Conservation (phyloP, 2,113 vertebrate species). For the Oreochromis spilurus region DNA sequence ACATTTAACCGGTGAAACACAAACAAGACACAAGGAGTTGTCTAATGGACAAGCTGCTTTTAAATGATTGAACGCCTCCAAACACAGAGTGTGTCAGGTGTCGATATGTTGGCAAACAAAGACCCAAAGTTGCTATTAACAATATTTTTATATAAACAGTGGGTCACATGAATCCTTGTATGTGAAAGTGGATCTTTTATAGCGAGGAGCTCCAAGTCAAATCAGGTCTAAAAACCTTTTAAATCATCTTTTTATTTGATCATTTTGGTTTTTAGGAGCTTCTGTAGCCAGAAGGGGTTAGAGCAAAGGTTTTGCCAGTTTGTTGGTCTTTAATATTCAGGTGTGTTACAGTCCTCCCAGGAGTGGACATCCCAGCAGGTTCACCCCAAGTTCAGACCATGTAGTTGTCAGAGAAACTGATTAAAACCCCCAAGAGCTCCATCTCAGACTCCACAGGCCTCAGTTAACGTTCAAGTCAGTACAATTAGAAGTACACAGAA, state of each 20-base stretch:
- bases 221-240: neutral
- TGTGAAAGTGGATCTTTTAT: neutral
- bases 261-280: neutral
- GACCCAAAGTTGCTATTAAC: neutral
- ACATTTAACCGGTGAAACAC: constrained; percentile 41
- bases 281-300: neutral
- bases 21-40: neutral
- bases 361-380: neutral
- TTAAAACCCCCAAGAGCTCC: rapidly evolving
- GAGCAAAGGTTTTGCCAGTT: neutral
- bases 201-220: neutral
- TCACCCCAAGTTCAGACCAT: neutral
- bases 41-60: neutral
- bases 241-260: neutral
- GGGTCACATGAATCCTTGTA: neutral
- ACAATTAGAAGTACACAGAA: neutral
- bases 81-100: neutral
- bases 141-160: neutral
- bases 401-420: neutral
- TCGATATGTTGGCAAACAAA: neutral
- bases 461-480: neutral
- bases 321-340: neutral
- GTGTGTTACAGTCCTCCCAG: neutral
- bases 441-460: neutral
- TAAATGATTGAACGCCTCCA: neutral